Conservation (phyloP, 2,888 invertebrate species). For the Andrena fulva region DNA sequence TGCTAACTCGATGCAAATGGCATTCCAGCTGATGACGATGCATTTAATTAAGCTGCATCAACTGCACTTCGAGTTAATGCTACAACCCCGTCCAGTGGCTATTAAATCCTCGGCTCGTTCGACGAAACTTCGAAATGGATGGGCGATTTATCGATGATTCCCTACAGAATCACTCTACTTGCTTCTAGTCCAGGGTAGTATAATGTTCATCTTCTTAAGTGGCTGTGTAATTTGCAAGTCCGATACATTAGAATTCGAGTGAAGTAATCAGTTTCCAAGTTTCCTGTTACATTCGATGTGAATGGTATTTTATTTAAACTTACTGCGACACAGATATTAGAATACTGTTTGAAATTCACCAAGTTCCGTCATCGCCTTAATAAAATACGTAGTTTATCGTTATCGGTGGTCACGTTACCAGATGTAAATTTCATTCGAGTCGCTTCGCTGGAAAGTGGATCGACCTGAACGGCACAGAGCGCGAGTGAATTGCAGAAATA, state of each 20-base stretch:
- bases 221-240: too few species aligned
- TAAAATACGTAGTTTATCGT: conserved; percentile 7
- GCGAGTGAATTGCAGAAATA: conserved; percentile 2
- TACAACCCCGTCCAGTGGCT: not conserved
- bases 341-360: not conserved
- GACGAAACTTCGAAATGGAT: not conserved
- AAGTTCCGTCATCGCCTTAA: not conserved
- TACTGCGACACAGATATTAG: too few species aligned
- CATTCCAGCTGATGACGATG: conserved; percentile 4
- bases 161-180: not conserved
- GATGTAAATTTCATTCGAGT: conserved; percentile 9
- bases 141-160: not conserved
- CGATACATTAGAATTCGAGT: too few species aligned
- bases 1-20: conserved; percentile 12
- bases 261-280: not conserved
- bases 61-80: not conserved
- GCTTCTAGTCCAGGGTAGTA: too few species aligned
- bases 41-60: not conserved
- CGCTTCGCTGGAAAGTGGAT: conserved; percentile 2
- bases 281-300: not conserved
- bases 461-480: not conserved
- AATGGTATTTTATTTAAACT: too few species aligned
- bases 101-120: not conserved
- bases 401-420: conserved; percentile 8
- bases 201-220: too few species aligned